A percentile compares a stretch with the other conserved stretches of the same genome.
phyloP scores from a whole-genome alignment of 2,113 vertebrate species.

The Echinops telfairi region DNA sequence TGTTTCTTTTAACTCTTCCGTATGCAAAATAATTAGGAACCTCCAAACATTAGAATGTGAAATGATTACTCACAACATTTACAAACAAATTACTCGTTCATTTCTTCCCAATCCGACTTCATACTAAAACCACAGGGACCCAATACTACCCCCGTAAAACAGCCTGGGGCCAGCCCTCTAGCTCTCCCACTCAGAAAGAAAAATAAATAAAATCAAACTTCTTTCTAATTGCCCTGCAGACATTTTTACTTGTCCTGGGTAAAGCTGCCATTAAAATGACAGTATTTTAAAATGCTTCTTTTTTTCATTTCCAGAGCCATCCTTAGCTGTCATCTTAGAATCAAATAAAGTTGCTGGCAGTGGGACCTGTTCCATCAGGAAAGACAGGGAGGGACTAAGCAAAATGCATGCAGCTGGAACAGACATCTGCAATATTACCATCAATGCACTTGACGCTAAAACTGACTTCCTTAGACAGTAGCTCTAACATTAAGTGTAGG shows the following conservation, averaged over 20 bases:
- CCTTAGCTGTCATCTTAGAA: constrained; percentile 58
- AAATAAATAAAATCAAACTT: constrained; percentile 70
- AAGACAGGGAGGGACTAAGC: constrained; percentile 28
- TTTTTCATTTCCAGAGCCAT: constrained; percentile 65
- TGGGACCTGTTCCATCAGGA: constrained; percentile 43
- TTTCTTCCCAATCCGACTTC: constrained; percentile 55
- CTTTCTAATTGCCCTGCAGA: constrained; percentile 68
- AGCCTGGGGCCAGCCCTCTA: constrained; percentile 66
- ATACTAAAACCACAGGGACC: constrained; percentile 61
- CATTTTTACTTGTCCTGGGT: constrained; percentile 63
- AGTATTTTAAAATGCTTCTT: constrained; percentile 60
- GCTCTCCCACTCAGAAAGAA: constrained; percentile 62
- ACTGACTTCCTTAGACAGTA: constrained; percentile 69
- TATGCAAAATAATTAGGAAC: background rate
- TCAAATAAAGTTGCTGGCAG: constrained; percentile 55
- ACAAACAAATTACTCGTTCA: constrained; percentile 53
- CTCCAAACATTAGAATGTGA: constrained; percentile 60
- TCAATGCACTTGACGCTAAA: constrained; percentile 67
- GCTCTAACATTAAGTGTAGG: constrained; percentile 61
- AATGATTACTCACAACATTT: constrained; percentile 56
- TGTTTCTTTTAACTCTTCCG: too few species aligned
- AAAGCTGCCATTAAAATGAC: constrained; percentile 63
- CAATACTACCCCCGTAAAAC: constrained; percentile 57
- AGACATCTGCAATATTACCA: constrained; percentile 71
- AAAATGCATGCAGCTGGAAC: constrained; percentile 54